Evolutionary conservation across 2,797 vertebrate genomes (phyloP).

Genomic region (Discoglossus pictus): DNA sequence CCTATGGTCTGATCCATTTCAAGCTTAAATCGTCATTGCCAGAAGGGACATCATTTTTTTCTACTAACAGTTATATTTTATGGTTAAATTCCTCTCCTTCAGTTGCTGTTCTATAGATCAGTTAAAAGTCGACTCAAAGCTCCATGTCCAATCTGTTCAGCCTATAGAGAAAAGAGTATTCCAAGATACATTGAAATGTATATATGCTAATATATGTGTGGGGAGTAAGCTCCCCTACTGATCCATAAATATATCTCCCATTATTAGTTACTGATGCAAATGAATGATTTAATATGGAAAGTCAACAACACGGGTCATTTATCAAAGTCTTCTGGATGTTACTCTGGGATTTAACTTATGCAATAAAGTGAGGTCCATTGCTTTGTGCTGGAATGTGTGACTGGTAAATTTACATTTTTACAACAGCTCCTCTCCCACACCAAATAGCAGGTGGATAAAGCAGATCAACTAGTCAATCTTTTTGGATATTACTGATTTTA

Average conservation of each 20-base stretch:
- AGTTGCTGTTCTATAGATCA: too few relatives aligned
- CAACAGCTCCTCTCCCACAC: too few relatives aligned
- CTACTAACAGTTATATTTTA: too few relatives aligned
- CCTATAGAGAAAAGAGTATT: background rate
- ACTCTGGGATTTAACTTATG: background rate
- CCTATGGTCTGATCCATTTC: too few relatives aligned
- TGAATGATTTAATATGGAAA: background rate
- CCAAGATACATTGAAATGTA: conserved; percentile 17
- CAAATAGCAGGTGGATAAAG: too few relatives aligned
- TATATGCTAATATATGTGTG: conserved; percentile 37
- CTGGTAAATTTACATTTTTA: too few relatives aligned
- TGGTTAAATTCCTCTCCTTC: too few relatives aligned
- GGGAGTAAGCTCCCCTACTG: conserved; percentile 5
- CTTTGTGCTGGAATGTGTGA: background rate
- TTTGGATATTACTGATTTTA: too few relatives aligned
- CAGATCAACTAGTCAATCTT: too few relatives aligned
- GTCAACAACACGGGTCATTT: background rate
- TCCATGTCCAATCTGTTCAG: background rate
- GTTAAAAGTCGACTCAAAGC: background rate
- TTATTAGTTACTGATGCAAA: conserved; percentile 33
- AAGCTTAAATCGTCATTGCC: too few relatives aligned
- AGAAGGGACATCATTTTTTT: too few relatives aligned
- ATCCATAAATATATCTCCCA: conserved; percentile 22
- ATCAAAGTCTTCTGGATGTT: conserved; percentile 10
- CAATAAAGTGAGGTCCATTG: background rate